Conservation (phyloP, 1,140 invertebrate genomes). For the Pseudomyrmex sp. region DNA sequence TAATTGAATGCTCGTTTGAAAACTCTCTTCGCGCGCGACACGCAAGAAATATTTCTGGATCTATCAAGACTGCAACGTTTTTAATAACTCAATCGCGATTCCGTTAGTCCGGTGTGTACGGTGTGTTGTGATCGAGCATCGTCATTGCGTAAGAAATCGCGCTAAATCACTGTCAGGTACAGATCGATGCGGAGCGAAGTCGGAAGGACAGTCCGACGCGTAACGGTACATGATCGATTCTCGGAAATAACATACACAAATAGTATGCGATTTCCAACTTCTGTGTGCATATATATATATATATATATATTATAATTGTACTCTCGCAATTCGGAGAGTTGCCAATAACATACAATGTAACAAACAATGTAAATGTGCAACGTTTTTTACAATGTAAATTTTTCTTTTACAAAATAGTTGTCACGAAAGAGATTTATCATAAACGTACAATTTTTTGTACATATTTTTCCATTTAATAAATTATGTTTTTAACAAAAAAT, state of each 20-base stretch:
- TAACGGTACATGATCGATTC: background rate
- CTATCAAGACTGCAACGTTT: background rate
- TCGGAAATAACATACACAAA: background rate
- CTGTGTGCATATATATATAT: background rate
- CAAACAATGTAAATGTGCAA: no score
- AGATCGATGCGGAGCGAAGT: slow-evolving; percentile 4
- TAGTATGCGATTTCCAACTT: background rate
- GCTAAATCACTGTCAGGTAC: slow-evolving; percentile 5
- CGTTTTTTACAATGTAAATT: background rate
- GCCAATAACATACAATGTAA: background rate
- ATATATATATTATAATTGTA: background rate
- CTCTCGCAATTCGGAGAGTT: no score
- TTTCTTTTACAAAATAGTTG: background rate
- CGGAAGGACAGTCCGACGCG: slow-evolving; percentile 4
- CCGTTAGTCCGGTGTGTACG: background rate
- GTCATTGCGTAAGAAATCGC: slow-evolving; percentile 26
- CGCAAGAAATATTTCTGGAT: background rate
- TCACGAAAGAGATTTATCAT: background rate
- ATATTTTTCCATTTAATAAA: background rate
- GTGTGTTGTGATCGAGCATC: background rate
- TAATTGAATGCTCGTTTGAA: slow-evolving; percentile 10
- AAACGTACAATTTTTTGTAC: background rate
- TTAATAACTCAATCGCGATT: slow-evolving; percentile 8
- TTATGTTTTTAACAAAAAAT: background rate
- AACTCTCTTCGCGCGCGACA: background rate